A percentile compares a stretch with the other conserved stretches of the same genome.
These are phyloP conservation scores for Candoia aspera DNA, from an alignment of 2,113 vertebrate genomes.

Conservation along the genomic window DNA sequence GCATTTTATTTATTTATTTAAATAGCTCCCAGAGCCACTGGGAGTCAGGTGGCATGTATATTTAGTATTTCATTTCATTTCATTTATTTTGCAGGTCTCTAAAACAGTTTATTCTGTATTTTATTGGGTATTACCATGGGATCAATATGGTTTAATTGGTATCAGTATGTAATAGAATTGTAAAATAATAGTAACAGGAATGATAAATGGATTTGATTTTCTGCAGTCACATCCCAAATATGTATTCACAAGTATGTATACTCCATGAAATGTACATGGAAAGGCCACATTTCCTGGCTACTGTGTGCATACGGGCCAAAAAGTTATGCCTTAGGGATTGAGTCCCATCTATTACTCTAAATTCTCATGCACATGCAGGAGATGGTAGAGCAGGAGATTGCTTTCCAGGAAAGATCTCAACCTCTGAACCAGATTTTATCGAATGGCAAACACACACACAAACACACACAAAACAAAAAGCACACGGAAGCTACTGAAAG, in stretches of 20 bases:
- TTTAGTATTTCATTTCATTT: background rate
- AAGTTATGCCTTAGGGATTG: too few relatives aligned
- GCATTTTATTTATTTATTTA: background rate
- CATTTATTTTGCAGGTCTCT: background rate
- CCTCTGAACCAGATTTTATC: too few relatives aligned
- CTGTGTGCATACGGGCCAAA: background rate
- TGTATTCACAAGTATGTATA: background rate
- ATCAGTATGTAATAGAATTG: background rate
- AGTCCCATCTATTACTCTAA: too few relatives aligned
- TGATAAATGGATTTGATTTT: background rate
- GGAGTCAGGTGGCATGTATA: background rate
- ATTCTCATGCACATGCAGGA: too few relatives aligned
- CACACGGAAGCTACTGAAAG: too few relatives aligned
- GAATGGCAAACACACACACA: too few relatives aligned
- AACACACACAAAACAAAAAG: too few relatives aligned
- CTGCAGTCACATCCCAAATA: background rate
- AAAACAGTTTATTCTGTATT: constrained; percentile 7
- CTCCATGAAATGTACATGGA: background rate
- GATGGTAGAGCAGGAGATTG: too few relatives aligned
- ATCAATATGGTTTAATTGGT: background rate
- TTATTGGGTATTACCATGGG: background rate
- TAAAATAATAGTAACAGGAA: constrained; percentile 8
- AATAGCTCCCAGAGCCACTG: background rate
- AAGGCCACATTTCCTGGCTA: background rate
- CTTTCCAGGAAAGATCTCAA: too few relatives aligned